phyloP scores from a whole-genome alignment of 2,888 invertebrate genomes.

The Sinelater perroti region DNA sequence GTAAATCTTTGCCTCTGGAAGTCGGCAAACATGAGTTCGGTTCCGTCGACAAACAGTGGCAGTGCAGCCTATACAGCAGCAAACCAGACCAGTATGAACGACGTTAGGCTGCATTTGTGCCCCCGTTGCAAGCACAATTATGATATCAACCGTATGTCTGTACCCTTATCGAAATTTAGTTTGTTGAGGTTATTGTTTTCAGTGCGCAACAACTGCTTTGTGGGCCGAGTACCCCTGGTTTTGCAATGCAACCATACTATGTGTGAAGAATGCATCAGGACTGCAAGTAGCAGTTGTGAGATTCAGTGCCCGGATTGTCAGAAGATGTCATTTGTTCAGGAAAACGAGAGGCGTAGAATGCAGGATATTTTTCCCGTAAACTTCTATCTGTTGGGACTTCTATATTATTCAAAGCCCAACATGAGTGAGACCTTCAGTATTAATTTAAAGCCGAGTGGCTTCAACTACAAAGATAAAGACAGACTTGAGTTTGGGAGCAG shows the following conservation, averaged over 20 bases:
- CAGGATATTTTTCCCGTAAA: constrained; percentile 56
- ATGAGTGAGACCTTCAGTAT: constrained; percentile 14
- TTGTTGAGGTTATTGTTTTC: constrained; percentile 36
- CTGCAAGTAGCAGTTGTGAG: constrained; percentile 56
- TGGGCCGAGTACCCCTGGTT: constrained; percentile 65
- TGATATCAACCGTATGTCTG: constrained; percentile 37
- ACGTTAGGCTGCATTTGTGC: constrained; percentile 38
- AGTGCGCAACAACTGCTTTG: constrained; percentile 37
- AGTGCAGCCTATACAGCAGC: not conserved
- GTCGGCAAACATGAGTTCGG: not conserved
- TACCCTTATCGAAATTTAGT: not conserved
- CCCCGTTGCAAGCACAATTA: constrained; percentile 37
- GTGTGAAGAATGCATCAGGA: constrained; percentile 71
- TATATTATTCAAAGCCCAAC: constrained; percentile 42
- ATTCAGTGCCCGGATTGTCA: constrained; percentile 64
- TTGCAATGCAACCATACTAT: constrained; percentile 73
- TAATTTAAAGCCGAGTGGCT: constrained; percentile 38
- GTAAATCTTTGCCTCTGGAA: too few species aligned
- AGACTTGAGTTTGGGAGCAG: not conserved
- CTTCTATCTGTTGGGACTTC: constrained; percentile 54
- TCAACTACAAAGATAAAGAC: constrained; percentile 10
- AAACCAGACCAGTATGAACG: not conserved
- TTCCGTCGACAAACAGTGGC: too few species aligned
- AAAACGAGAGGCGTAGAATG: constrained; percentile 40
- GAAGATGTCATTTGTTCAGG: constrained; percentile 52